Conservation (phyloP, 2,888 invertebrate species). For the Meloe dianella region DNA sequence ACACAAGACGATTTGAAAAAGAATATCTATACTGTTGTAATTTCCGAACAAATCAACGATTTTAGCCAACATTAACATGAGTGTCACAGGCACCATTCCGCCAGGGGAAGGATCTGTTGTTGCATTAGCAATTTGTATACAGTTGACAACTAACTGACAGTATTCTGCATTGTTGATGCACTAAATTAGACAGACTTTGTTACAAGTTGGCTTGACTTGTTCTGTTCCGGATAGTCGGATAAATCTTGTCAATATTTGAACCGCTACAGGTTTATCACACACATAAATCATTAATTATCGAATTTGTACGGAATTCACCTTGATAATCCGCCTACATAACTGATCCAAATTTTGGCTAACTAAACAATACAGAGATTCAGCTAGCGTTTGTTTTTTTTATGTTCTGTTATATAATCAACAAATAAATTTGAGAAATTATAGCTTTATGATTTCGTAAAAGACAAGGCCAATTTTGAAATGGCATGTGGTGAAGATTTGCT, state of each 20-base stretch:
- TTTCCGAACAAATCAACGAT: not conserved
- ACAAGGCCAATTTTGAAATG: not conserved
- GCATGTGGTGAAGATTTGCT: not conserved
- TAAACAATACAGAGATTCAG: not conserved
- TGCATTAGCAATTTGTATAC: slow-evolving; percentile 5
- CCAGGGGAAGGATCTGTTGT: not conserved
- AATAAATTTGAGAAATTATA: not conserved
- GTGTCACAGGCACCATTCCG: not conserved
- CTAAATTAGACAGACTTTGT: not conserved
- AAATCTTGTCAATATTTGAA: not conserved
- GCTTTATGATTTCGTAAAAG: not conserved
- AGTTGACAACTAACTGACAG: slow-evolving; percentile 2
- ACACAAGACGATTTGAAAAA: not conserved
- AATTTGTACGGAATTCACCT: not conserved
- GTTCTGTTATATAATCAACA: not conserved
- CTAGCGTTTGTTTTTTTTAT: not conserved
- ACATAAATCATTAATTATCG: not conserved
- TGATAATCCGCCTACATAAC: not conserved
- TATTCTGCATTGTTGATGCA: not conserved
- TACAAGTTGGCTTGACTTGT: not conserved
- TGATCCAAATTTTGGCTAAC: not conserved
- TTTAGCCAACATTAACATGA: not conserved
- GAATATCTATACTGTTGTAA: no score
- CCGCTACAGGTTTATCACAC: not conserved
- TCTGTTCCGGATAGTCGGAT: not conserved